Conservation (phyloP, 2,888 invertebrate species). For the Cabera pusaria region DNA sequence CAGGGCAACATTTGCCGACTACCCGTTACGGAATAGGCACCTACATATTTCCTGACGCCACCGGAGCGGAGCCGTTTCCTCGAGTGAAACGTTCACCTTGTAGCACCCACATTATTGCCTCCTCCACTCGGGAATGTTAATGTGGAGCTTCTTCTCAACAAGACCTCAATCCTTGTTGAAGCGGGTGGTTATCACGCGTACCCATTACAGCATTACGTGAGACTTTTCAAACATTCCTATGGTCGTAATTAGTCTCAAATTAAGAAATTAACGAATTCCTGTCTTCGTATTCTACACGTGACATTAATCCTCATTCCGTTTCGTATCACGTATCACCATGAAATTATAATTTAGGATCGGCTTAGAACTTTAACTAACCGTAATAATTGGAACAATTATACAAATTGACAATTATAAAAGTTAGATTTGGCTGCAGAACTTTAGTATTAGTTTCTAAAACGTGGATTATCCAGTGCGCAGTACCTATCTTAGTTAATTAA, state of each 20-base stretch:
- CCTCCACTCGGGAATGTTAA: slow-evolving; percentile 58
- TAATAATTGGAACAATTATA: slow-evolving; percentile 23
- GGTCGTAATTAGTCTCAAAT: slow-evolving; percentile 29
- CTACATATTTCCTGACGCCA: slow-evolving; percentile 41
- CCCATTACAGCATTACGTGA: slow-evolving; percentile 61
- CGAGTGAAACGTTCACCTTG: slow-evolving; percentile 57
- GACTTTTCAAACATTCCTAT: slow-evolving; percentile 38
- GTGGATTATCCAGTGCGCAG: slow-evolving; percentile 8
- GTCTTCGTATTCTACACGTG: slow-evolving; percentile 9
- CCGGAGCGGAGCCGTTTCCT: slow-evolving; percentile 52
- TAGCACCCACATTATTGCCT: slow-evolving; percentile 65
- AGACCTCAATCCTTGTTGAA: slow-evolving; percentile 56
- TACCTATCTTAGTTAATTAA: slow-evolving; percentile 61
- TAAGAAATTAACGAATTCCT: slow-evolving; percentile 23
- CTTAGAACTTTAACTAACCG: slow-evolving; percentile 10
- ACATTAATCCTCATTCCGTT: slow-evolving; percentile 12
- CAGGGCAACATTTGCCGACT: slow-evolving; percentile 19
- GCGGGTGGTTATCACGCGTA: slow-evolving; percentile 52
- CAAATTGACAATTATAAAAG: slow-evolving; percentile 41
- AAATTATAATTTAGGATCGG: slow-evolving; percentile 5
- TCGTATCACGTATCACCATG: slow-evolving; percentile 9
- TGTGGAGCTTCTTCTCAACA: slow-evolving; percentile 49
- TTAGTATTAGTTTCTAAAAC: slow-evolving; percentile 29
- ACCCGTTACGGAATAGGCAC: slow-evolving; percentile 25
- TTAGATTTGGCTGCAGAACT: slow-evolving; percentile 39